Evolutionary conservation across 2,888 invertebrate species (phyloP).

Genomic region (Andrena praecox): DNA sequence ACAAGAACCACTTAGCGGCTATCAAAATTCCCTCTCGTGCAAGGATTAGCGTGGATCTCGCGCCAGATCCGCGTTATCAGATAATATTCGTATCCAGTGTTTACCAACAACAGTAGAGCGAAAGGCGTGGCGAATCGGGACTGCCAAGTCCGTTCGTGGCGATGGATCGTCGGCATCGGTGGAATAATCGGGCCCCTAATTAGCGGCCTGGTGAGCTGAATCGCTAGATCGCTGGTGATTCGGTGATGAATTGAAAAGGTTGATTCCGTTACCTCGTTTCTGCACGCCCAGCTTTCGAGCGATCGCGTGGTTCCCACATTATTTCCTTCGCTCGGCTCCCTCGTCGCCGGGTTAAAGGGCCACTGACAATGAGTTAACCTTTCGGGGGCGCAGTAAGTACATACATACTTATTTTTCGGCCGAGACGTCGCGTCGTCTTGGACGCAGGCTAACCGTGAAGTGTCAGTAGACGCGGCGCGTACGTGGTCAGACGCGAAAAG

Average conservation of each 20-base stretch:
- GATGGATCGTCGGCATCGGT: not conserved
- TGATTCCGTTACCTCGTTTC: slow-evolving; percentile 36
- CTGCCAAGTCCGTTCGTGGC: not conserved
- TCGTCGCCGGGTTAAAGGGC: slow-evolving; percentile 21
- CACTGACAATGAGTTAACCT: slow-evolving; percentile 27
- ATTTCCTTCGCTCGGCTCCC: slow-evolving; percentile 14
- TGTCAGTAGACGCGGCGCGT: not conserved
- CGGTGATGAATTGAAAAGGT: slow-evolving; percentile 53
- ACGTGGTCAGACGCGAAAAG: not conserved
- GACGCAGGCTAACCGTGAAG: not conserved
- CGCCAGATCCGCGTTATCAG: not conserved
- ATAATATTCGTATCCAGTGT: not conserved
- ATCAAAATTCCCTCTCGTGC: not conserved
- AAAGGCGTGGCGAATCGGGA: not conserved
- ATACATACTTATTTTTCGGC: not conserved
- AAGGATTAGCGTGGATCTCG: not conserved
- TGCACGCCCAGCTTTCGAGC: slow-evolving; percentile 1
- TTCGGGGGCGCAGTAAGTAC: not conserved
- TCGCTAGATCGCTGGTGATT: slow-evolving; percentile 27
- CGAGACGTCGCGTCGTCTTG: not conserved
- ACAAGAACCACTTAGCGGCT: not conserved
- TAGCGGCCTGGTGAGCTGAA: not conserved
- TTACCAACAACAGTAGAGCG: not conserved
- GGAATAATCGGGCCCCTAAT: not conserved
- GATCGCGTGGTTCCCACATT: slow-evolving; percentile 50